Conservation (phyloP, 2,888 invertebrate genomes). For the Aphodius sticticus region DNA sequence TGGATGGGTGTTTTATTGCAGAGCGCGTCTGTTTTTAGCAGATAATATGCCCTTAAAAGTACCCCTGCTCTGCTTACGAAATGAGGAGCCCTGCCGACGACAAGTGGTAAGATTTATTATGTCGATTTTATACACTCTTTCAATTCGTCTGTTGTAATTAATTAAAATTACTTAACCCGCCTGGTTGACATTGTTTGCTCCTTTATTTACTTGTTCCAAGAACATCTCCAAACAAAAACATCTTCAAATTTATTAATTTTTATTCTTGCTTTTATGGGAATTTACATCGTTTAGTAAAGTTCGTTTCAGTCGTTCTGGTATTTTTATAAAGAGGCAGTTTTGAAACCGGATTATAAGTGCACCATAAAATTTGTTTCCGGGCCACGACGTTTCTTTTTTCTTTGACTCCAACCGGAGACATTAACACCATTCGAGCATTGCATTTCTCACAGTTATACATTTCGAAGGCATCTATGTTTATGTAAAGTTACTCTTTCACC, state of each 20-base stretch:
- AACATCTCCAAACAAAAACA: neutral
- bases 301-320: neutral
- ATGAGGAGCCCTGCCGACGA: slow-evolving; percentile 49
- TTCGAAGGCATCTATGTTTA: slow-evolving; percentile 12
- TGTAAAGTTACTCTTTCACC: slow-evolving; percentile 18
- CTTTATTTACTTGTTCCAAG: neutral
- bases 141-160: slow-evolving; percentile 27
- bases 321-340: slow-evolving; percentile 14
- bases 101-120: slow-evolving; percentile 50
- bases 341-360: slow-evolving; percentile 21
- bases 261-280: neutral
- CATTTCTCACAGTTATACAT: slow-evolving; percentile 24
- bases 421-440: neutral
- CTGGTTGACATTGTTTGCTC: neutral
- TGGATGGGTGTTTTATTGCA: slow-evolving; percentile 51
- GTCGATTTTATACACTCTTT: slow-evolving; percentile 49
- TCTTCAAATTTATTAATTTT: neutral
- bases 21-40: slow-evolving; percentile 50
- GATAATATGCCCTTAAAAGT: slow-evolving; percentile 51
- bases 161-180: neutral
- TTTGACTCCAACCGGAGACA: neutral
- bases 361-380: slow-evolving; percentile 17
- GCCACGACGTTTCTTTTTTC: slow-evolving; percentile 8
- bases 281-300: neutral
- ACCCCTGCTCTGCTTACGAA: slow-evolving; percentile 51